These are phyloP conservation scores for Homarus gammarus DNA, from an alignment of 2,888 invertebrate genomes.

Conservation along the genomic window DNA sequence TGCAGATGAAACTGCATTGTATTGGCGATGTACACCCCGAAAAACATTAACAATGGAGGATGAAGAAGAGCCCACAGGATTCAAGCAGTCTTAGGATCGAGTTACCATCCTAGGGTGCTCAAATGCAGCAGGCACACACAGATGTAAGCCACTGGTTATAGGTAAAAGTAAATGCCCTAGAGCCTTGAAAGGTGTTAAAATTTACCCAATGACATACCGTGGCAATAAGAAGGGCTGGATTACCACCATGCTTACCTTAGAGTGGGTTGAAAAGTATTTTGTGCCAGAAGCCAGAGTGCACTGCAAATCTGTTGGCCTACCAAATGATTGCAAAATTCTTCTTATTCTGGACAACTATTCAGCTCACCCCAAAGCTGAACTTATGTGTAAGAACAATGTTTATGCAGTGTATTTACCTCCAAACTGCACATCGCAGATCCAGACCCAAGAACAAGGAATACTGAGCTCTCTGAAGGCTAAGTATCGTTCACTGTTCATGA, in stretches of 20 bases:
- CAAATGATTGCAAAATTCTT: background rate
- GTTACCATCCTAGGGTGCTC: no score
- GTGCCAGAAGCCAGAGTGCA: background rate
- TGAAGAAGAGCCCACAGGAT: no score
- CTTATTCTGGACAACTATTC: slow-evolving; percentile 16
- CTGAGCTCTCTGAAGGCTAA: background rate
- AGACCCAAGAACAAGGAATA: background rate
- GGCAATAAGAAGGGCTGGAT: background rate
- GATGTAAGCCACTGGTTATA: no score
- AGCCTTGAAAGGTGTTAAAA: background rate
- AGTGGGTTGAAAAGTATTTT: background rate
- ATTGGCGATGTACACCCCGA: no score
- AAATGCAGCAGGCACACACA: no score
- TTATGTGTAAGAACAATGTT: slow-evolving; percentile 5
- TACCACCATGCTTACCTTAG: background rate
- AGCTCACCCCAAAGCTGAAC: background rate
- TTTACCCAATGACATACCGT: background rate
- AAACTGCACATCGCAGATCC: slow-evolving; percentile 6
- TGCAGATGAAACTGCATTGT: no score
- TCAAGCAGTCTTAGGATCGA: no score
- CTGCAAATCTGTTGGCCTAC: background rate
- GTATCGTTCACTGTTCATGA: background rate
- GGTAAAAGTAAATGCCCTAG: no score
- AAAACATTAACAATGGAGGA: no score
- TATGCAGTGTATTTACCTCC: background rate